Conservation (phyloP, 1,140 invertebrate species). For the Caenorhabditis latens region DNA sequence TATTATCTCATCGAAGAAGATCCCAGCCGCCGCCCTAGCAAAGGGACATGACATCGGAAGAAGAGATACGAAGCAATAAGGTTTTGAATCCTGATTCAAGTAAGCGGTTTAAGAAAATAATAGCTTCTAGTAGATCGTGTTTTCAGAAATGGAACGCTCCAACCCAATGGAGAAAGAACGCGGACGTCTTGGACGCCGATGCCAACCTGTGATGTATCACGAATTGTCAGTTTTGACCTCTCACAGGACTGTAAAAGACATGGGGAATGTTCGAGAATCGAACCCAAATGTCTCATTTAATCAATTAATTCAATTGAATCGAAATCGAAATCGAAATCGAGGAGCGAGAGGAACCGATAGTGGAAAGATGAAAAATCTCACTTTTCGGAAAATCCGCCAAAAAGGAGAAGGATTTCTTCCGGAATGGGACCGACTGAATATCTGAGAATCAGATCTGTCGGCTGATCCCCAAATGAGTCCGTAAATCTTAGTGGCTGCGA, state of each 20-base stretch:
- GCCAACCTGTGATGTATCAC: not conserved
- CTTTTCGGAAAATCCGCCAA: not conserved
- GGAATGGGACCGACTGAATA: not conserved
- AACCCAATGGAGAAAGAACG: no score
- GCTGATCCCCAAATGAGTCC: not conserved
- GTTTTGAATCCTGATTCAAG: no score
- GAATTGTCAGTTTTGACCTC: not conserved
- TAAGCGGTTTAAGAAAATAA: no score
- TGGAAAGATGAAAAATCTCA: no score
- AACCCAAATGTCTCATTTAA: not conserved
- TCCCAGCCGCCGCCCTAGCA: no score
- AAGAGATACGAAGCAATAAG: no score
- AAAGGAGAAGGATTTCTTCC: not conserved
- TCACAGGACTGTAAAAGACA: not conserved
- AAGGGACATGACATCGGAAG: no score
- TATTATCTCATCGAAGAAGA: no score
- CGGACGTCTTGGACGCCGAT: not conserved
- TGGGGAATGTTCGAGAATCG: constrained; percentile 19
- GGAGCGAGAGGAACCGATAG: no score
- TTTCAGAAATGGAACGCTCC: no score
- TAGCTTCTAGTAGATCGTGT: no score
- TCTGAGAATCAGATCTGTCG: not conserved
- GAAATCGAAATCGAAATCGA: not conserved
- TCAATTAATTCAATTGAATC: no score
- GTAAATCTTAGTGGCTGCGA: not conserved